phyloP scores from a whole-genome alignment of 2,888 invertebrate genomes.

The Griposia aprilina region DNA sequence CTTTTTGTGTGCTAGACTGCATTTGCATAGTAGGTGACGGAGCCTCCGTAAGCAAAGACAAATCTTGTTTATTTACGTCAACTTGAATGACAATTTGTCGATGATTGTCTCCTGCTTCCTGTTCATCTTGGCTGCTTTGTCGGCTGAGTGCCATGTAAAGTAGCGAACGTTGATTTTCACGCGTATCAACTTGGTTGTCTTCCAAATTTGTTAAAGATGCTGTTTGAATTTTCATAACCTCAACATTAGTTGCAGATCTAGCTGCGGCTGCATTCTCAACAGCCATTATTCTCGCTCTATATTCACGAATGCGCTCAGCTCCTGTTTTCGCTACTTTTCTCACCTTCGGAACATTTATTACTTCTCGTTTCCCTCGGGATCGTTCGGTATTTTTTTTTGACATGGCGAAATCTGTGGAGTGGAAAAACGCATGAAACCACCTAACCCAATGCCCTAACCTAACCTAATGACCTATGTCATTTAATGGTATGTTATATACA shows the following conservation, averaged over 20 bases:
- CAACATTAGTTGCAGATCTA: background rate
- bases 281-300: background rate
- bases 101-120: background rate
- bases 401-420: conserved; percentile 7
- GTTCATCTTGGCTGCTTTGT: background rate
- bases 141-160: conserved; percentile 3
- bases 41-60: background rate
- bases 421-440: background rate
- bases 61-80: too few relatives aligned
- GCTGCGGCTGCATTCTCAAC: background rate
- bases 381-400: conserved; percentile 2
- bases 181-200: background rate
- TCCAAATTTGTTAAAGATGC: background rate
- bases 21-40: background rate
- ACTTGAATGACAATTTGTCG: background rate
- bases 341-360: background rate
- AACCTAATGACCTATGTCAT: background rate
- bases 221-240: background rate
- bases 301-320: conserved; percentile 14
- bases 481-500: background rate
- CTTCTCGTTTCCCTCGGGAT: background rate
- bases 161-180: background rate
- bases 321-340: conserved; percentile 8
- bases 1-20: background rate
- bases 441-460: too few relatives aligned